Base-by-base conservation (phyloP, 2,797 vertebrate species). In the Darevskia nairensis region DNA sequence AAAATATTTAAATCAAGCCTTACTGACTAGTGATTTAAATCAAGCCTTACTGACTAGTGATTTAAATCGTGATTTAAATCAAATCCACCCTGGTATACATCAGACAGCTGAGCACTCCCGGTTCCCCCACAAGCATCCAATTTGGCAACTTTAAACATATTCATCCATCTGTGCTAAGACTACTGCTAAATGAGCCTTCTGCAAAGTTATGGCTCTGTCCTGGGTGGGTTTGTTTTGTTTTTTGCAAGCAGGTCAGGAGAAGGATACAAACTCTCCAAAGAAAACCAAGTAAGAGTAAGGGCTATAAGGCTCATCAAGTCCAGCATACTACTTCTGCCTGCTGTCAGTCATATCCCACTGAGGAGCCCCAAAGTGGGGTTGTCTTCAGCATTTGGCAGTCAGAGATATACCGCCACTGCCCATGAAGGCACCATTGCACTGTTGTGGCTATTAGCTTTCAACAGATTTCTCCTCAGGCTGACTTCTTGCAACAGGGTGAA, bases 51-150 rank as follows among this genome's bases (percentile, higher is more conserved):
- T n/a, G n/a, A n/a, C n/a, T n/a, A n/a, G n/a, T n/a, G n/a, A n/a
- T n/a, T n/a, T n/a, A n/a, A n/a, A n/a, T n/a, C n/a, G n/a, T n/a
- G n/a, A n/a, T n/a, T n/a, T n/a, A n/a, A n/a, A n/a, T n/a, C n/a
- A n/a, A n/a, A n/a, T n/a, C n/a, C n/a, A n/a, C n/a, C n/a, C n/a
- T n/a, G n/a, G n/a, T n/a, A n/a, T n/a, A n/a, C n/a, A n/a, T n/a
- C n/a, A n/a, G 1, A 29, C 0, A 44, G 10, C 72, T 39, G 21
- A 61, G 21, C 13, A 74, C 35, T 8, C 66, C 1, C 27, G 8
- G 0, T 55, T 25, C 1, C 8, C 21, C 1, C 7, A 19, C 25
- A 1, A 1, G 0, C 44, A 25, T 3, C 6, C 0, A 69, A 46
- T 39, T 10, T 1, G 13, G 11, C n/a, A 2, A 1, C 7, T 32